Evolutionary conservation across 2,113 vertebrate genomes (phyloP).

Genomic region (Thinocorus orbignyianus): DNA sequence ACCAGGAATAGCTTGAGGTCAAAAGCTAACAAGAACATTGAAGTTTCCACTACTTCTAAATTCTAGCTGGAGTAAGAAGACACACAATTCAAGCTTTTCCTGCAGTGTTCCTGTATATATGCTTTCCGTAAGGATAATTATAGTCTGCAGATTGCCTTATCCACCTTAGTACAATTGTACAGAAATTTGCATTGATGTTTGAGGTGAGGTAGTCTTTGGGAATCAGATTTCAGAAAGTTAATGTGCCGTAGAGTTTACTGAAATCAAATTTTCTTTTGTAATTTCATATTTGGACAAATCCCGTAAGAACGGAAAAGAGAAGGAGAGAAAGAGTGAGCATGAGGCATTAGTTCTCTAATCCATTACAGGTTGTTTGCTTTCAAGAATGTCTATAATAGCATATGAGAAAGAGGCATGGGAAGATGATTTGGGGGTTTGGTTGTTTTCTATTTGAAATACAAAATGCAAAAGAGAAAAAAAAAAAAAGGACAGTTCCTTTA

Average conservation of each 20-base stretch:
- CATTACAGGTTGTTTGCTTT: not conserved
- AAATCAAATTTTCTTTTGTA: not conserved
- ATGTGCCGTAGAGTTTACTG: not conserved
- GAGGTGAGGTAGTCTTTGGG: not conserved
- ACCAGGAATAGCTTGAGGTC: not conserved
- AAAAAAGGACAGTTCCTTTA: not conserved
- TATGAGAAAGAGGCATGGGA: not conserved
- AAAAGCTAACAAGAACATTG: not conserved
- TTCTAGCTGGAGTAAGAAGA: not conserved
- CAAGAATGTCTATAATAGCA: not conserved
- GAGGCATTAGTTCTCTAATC: not conserved
- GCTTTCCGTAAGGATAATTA: not conserved
- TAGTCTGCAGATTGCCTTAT: not conserved
- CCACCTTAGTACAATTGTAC: not conserved
- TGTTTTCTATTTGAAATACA: not conserved
- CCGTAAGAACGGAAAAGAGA: not conserved
- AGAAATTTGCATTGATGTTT: not conserved
- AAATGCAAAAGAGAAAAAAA: not conserved
- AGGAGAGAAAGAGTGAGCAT: not conserved
- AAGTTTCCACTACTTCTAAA: not conserved
- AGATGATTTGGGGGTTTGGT: rapidly evolving
- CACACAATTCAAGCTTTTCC: not conserved
- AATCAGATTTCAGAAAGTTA: not conserved
- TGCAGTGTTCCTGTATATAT: not conserved
- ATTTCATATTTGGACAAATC: not conserved